Evolutionary conservation across 2,888 invertebrate genomes (phyloP).

Genomic region (Lycia hirtaria): DNA sequence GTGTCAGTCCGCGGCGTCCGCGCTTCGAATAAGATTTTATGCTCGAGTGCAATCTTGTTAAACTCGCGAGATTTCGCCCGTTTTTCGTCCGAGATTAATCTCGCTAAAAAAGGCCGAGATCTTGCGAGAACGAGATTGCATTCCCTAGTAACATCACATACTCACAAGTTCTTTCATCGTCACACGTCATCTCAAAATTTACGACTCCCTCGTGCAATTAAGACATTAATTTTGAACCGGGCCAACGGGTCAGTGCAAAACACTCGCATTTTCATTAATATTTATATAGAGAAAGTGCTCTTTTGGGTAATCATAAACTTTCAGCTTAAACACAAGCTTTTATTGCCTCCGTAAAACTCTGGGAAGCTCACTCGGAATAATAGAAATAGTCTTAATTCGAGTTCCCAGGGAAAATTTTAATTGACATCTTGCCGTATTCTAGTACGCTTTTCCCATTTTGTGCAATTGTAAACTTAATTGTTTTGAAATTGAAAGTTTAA

Average conservation of each 20-base stretch:
- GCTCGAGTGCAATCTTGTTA: too few relatives aligned
- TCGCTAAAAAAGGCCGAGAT: too few relatives aligned
- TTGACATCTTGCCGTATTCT: slow-evolving; percentile 15
- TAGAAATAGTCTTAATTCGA: slow-evolving; percentile 32
- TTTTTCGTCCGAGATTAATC: too few relatives aligned
- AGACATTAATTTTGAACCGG: slow-evolving; percentile 44
- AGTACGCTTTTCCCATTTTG: slow-evolving; percentile 22
- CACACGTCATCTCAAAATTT: slow-evolving; percentile 8
- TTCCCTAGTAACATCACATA: neutral
- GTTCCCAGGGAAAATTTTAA: slow-evolving; percentile 33
- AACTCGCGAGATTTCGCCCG: too few relatives aligned
- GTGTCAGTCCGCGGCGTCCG: too few relatives aligned
- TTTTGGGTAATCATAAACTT: slow-evolving; percentile 50
- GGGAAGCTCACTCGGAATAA: slow-evolving; percentile 31
- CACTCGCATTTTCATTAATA: slow-evolving; percentile 48
- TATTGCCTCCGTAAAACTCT: slow-evolving; percentile 35
- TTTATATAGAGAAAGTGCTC: slow-evolving; percentile 56
- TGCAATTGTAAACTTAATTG: slow-evolving; percentile 21
- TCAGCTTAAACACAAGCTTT: slow-evolving; percentile 36
- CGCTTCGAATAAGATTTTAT: too few relatives aligned
- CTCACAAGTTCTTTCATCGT: neutral
- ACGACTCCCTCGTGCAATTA: slow-evolving; percentile 29
- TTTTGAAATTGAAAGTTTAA: slow-evolving; percentile 26
- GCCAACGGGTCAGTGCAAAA: slow-evolving; percentile 40
- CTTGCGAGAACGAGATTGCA: too few relatives aligned